Evolutionary conservation across 2,888 invertebrate species (phyloP), one percentile per base, ranked within the genome.

Genomic region (Blera fallax): DNA sequence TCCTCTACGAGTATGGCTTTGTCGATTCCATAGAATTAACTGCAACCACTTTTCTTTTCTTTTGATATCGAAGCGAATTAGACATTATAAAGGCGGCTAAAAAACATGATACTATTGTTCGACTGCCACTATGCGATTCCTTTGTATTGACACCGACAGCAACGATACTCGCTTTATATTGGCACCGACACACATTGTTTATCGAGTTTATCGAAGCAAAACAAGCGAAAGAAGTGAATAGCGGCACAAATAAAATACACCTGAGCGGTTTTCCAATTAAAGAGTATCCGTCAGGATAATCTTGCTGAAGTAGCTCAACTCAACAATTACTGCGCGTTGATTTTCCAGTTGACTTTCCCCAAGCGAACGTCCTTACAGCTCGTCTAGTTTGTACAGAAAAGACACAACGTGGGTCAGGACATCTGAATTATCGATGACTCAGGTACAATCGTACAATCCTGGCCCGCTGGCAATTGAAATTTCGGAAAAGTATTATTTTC

Each of bases 331-430:
- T n/a, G n/a, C 16, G 76, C 76, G 76, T 50, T 77, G 50, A 77
- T 77, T 77, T 77, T 77, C 76, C 67, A 67, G 67, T 77, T 67
- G 76, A 67, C 40, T 76, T 76, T 67, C 67, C 64, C 29, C 74
- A 65, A 64, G 24, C 32, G 14, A 64, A 34, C 45, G 54, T 43
- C 21, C 48, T 21, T 48, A 14, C 10, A 18, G 7, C 10, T 45
- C 10, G 45, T 3, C 45, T 45, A 18, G 1, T 18, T 45, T 21
- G 48, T 18, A 16, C 21, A 50, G 50, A 27, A 50, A 50, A n/a
- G 24, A 27, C 27, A 50, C 50, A n/a, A 50, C 50, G n/a, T 32
- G 54, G 16, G 16, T 29, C 11, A 8, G 2, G 29, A 11, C 16
- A 54, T 16, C 24, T 54, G 27, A 5, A 24, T 45, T 50, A 50